Percentiles rank a stretch among this genome's conserved stretches.
Evolutionary conservation across 2,113 vertebrate genomes (phyloP).

Genomic region (Panthera tigris): DNA sequence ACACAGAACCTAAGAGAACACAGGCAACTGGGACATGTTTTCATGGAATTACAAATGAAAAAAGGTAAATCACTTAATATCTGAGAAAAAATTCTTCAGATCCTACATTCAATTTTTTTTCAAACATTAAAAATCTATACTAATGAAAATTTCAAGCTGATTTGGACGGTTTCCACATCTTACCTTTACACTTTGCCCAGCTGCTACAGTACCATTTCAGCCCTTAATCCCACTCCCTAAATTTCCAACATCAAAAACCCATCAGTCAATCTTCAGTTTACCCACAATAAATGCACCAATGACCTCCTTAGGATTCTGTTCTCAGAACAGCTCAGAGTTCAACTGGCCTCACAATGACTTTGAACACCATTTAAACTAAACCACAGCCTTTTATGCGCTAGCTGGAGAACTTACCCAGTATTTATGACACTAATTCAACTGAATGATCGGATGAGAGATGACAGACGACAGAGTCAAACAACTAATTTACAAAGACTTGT

Average conservation of each 20-base stretch:
- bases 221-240: not conserved
- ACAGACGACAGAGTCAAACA: not conserved
- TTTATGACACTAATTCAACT: not conserved
- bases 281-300: not conserved
- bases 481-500: not conserved
- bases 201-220: not conserved
- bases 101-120: not conserved
- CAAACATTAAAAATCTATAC: slow-evolving; percentile 1
- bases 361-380: not conserved
- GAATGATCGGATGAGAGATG: not conserved
- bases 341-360: not conserved
- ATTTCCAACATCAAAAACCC: not conserved
- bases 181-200: not conserved
- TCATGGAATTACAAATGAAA: not conserved
- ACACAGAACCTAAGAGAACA: not conserved
- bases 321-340: not conserved
- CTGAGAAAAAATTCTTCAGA: not conserved
- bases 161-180: not conserved
- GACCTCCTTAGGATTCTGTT: not conserved
- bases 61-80: not conserved
- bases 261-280: not conserved
- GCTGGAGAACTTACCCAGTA: not conserved
- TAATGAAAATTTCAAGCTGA: not conserved
- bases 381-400: not conserved
- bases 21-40: not conserved